Percentiles rank a stretch among this genome's conserved stretches.
phyloP scores from a whole-genome alignment of 2,797 vertebrate genomes.

The Sebastes aleutianus region DNA sequence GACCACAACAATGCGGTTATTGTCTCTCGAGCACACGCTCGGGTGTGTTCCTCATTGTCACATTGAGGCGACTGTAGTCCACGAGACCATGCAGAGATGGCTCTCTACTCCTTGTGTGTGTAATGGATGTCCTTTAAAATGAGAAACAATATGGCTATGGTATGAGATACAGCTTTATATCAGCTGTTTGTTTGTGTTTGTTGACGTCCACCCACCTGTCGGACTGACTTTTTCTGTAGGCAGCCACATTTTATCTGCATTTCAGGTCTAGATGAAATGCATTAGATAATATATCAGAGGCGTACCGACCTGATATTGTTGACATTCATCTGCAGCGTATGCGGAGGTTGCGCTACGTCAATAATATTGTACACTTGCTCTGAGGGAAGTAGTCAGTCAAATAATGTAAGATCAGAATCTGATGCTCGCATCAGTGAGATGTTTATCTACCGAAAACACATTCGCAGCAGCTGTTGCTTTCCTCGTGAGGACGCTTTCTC shows the following conservation, averaged over 20 bases:
- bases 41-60: neutral
- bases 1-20: neutral
- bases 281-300: neutral
- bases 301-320: neutral
- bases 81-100: too few species aligned
- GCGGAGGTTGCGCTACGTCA: constrained; percentile 3
- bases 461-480: constrained; percentile 1
- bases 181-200: neutral
- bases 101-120: neutral
- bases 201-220: neutral
- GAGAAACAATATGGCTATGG: too few species aligned
- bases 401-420: neutral
- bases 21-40: too few species aligned
- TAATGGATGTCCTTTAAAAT: neutral
- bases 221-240: neutral
- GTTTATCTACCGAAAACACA: neutral
- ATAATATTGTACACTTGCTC: neutral
- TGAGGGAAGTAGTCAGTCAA: neutral
- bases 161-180: neutral
- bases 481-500: neutral
- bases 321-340: constrained; percentile 3
- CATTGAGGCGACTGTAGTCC: neutral
- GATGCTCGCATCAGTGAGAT: neutral
- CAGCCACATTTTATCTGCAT: neutral
- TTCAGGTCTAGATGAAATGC: neutral